phyloP scores from a whole-genome alignment of 2,888 invertebrate species.

The Lasioglossum zephyrum region DNA sequence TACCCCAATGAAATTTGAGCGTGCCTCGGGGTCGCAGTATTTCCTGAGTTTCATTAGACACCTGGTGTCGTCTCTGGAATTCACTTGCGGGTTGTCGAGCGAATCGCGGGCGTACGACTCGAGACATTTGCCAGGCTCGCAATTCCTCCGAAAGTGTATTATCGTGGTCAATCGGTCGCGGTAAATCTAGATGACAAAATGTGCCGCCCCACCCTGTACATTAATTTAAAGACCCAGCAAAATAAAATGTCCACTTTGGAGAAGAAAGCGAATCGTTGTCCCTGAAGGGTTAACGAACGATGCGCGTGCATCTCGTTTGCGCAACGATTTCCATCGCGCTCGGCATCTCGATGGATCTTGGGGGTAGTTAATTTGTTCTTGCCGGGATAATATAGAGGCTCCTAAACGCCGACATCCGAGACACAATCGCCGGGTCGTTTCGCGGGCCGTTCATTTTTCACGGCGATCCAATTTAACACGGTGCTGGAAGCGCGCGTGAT shows the following conservation, averaged over 20 bases:
- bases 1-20: slow-evolving; percentile 14
- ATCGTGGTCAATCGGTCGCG: not conserved
- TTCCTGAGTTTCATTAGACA: slow-evolving; percentile 32
- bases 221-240: too few species aligned
- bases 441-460: slow-evolving; percentile 57
- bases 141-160: slow-evolving; percentile 1
- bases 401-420: slow-evolving; percentile 50
- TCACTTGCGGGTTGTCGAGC: slow-evolving; percentile 13
- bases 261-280: not conserved
- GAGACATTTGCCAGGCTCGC: not conserved
- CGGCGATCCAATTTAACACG: slow-evolving; percentile 60
- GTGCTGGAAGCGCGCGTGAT: slow-evolving; percentile 51
- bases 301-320: slow-evolving; percentile 1
- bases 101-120: slow-evolving; percentile 2
- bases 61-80: slow-evolving; percentile 16
- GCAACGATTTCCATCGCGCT: not conserved
- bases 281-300: not conserved
- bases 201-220: too few species aligned
- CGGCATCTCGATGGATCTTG: not conserved
- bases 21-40: slow-evolving; percentile 25
- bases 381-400: slow-evolving; percentile 34
- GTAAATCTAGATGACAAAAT: too few species aligned
- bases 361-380: not conserved
- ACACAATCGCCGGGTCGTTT: not conserved
- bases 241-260: too few species aligned